These are phyloP conservation scores for Epizoanthus ramosus DNA, from an alignment of 92 coral and sea anemone species.

Conservation along the genomic window DNA sequence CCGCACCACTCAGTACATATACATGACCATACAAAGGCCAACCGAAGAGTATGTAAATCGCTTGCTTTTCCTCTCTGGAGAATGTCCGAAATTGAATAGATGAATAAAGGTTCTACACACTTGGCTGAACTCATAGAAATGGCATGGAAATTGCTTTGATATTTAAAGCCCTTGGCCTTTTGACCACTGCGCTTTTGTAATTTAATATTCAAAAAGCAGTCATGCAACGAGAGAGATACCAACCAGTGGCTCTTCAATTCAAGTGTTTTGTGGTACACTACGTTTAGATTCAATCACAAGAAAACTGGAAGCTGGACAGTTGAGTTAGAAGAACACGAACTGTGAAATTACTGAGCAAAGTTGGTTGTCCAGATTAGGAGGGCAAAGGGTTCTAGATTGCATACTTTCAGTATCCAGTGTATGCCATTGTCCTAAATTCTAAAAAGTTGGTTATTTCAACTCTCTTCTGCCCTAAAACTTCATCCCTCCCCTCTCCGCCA, in stretches of 20 bases:
- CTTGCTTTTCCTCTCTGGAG: conserved; percentile 16
- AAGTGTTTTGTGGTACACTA: neutral
- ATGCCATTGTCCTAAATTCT: too few relatives aligned
- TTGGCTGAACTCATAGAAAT: conserved; percentile 2
- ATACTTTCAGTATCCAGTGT: too few relatives aligned
- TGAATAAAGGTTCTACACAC: conserved; percentile 2
- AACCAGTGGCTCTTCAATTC: too few relatives aligned
- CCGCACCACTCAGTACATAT: neutral
- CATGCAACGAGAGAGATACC: neutral
- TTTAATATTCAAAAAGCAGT: neutral
- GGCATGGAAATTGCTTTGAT: neutral
- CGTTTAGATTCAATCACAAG: neutral
- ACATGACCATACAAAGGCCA: neutral
- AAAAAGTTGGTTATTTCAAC: too few relatives aligned
- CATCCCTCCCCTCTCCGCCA: too few relatives aligned
- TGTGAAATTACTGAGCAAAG: too few relatives aligned
- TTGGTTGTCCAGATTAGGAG: too few relatives aligned
- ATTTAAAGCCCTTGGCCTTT: neutral
- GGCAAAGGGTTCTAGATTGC: too few relatives aligned
- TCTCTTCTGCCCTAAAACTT: too few relatives aligned
- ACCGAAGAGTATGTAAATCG: conserved; percentile 6
- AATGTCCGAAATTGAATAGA: conserved; percentile 1
- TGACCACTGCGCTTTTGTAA: conserved; percentile 5
- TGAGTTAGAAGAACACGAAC: too few relatives aligned
- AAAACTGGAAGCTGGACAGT: too few relatives aligned